These are phyloP conservation scores for Monoplex corrugatus DNA, from an alignment of 2,888 invertebrate genomes.

Conservation along the genomic window DNA sequence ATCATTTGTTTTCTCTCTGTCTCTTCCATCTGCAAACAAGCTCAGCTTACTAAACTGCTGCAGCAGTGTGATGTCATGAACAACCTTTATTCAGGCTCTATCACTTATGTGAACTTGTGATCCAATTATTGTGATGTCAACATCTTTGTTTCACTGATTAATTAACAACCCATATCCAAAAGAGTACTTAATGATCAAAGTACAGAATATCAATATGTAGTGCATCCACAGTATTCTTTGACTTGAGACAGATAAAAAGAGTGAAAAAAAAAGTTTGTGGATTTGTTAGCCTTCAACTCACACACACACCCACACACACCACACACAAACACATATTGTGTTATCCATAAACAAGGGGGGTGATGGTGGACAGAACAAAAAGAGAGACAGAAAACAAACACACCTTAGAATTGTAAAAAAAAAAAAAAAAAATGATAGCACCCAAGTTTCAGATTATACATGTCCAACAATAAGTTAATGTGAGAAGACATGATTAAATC, in stretches of 20 bases:
- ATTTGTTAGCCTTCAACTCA: neutral
- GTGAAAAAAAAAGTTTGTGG: neutral
- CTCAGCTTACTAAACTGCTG: too few relatives aligned
- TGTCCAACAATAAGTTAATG: neutral
- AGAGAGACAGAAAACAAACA: neutral
- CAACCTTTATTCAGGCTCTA: too few relatives aligned
- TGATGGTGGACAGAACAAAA: neutral
- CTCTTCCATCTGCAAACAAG: too few relatives aligned
- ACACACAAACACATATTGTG: neutral
- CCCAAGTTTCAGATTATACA: constrained; percentile 23
- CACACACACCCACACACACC: neutral
- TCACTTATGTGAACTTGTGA: too few relatives aligned
- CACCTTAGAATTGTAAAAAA: neutral
- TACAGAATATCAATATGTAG: neutral
- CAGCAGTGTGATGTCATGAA: too few relatives aligned
- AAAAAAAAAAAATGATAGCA: neutral
- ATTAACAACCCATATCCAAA: neutral
- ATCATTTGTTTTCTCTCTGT: too few relatives aligned
- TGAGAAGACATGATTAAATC: neutral
- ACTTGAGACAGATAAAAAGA: neutral
- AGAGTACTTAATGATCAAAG: neutral
- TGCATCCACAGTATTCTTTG: neutral
- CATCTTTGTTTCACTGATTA: neutral
- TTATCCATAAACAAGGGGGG: neutral
- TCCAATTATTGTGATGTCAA: too few relatives aligned